These are phyloP conservation scores for Magallana nippona DNA, from an alignment of 2,888 invertebrate species.

Conservation along the genomic window DNA sequence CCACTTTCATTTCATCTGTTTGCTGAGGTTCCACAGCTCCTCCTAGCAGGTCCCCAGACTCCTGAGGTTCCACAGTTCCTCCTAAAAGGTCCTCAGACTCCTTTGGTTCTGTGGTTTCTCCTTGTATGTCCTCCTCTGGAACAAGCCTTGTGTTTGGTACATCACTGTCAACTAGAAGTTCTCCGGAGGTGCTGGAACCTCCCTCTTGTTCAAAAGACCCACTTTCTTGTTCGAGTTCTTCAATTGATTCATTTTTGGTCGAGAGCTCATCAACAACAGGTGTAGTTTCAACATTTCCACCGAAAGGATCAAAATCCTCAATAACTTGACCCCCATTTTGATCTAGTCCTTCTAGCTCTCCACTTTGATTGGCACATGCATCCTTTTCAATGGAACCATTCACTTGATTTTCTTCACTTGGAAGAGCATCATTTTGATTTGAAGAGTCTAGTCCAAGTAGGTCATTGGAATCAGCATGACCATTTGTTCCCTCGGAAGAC, in stretches of 20 bases:
- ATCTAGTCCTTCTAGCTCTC: constrained; percentile 45
- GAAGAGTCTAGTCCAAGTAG: constrained; percentile 50
- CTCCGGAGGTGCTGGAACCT: constrained; percentile 8
- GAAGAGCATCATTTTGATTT: constrained; percentile 11
- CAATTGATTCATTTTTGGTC: constrained; percentile 18
- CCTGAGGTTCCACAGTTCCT: background rate
- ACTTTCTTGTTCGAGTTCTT: constrained; percentile 27
- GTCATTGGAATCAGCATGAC: constrained; percentile 52
- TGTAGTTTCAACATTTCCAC: constrained; percentile 5
- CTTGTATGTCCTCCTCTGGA: constrained; percentile 26
- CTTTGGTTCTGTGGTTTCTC: constrained; percentile 30
- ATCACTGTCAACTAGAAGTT: constrained; percentile 35
- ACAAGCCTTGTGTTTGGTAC: constrained; percentile 16
- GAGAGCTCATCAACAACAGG: constrained; percentile 20
- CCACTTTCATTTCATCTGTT: constrained; percentile 42
- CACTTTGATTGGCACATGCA: constrained; percentile 36
- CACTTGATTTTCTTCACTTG: constrained; percentile 29
- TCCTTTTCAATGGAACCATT: constrained; percentile 27
- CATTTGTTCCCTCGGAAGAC: constrained; percentile 56
- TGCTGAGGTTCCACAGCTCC: too few species aligned
- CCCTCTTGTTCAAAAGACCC: constrained; percentile 34
- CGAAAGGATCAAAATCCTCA: constrained; percentile 9
- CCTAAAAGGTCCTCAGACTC: background rate
- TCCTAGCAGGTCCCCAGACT: background rate
- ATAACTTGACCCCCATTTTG: constrained; percentile 41